A percentile compares a stretch with the other conserved stretches of the same genome.
Evolutionary conservation across 2,113 vertebrate genomes (phyloP).

Genomic region (Falcunculus frontatus): DNA sequence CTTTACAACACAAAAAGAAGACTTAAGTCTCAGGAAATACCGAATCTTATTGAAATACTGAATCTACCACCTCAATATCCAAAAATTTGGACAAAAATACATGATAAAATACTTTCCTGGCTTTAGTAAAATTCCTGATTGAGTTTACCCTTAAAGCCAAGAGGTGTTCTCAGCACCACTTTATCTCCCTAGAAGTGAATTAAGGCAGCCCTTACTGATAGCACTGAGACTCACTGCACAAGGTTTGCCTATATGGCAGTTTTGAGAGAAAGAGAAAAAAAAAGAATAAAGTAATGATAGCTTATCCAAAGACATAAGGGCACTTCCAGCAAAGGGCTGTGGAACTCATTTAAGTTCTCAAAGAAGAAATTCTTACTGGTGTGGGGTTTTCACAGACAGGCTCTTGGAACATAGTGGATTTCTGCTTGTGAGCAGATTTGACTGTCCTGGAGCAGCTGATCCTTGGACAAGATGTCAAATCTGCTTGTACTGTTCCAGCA

Average conservation of each 20-base stretch:
- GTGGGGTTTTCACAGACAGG: background rate
- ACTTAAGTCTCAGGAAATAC: background rate
- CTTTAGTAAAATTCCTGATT: background rate
- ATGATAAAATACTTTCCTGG: background rate
- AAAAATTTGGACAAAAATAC: background rate
- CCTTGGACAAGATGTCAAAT: background rate
- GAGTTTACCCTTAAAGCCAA: background rate
- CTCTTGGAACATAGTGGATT: background rate
- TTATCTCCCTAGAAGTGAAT: background rate
- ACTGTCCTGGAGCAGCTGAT: background rate
- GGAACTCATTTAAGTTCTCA: background rate
- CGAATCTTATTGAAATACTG: background rate
- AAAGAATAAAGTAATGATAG: background rate
- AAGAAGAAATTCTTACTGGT: background rate
- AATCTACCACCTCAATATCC: background rate
- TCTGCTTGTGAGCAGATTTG: background rate
- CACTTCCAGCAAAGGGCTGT: background rate
- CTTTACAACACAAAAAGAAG: background rate
- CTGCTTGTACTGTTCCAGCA: background rate
- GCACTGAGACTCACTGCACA: background rate
- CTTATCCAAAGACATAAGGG: background rate
- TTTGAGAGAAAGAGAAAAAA: background rate
- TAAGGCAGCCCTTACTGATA: background rate
- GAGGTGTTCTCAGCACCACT: background rate
- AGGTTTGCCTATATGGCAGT: background rate